A percentile compares a stretch with the other conserved stretches of the same genome.
phyloP scores from a whole-genome alignment of 1,140 invertebrate genomes.

The Dinothrombium tinctorium region DNA sequence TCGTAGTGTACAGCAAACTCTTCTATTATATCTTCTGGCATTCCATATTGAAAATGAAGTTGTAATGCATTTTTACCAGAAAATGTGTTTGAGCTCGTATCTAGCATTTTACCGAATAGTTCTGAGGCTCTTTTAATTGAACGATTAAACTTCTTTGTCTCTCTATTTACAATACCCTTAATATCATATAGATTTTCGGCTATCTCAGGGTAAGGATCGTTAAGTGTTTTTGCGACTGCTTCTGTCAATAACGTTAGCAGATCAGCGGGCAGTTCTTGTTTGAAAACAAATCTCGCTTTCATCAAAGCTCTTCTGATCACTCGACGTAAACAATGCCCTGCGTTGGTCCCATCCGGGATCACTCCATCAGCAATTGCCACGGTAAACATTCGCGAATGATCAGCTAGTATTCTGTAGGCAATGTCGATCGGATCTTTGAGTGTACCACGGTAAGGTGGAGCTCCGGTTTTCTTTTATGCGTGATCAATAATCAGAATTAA shows the following conservation, averaged over 20 bases:
- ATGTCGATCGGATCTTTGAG: slow-evolving; percentile 31
- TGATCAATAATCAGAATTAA: no score
- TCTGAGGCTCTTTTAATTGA: no score
- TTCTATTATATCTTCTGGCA: no score
- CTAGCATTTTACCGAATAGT: no score
- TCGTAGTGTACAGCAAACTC: no score
- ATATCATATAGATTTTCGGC: no score
- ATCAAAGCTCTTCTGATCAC: slow-evolving; percentile 49
- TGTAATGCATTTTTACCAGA: no score
- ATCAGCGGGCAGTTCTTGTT: slow-evolving; percentile 10
- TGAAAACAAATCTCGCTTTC: slow-evolving; percentile 39
- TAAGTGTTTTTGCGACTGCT: neutral
- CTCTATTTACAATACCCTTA: no score
- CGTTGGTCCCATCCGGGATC: slow-evolving; percentile 40
- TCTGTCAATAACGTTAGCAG: neutral
- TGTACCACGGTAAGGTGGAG: slow-evolving; percentile 1
- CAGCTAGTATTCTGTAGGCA: slow-evolving; percentile 57
- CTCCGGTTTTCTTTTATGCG: slow-evolving; percentile 6
- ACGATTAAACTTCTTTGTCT: no score
- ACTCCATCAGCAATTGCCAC: slow-evolving; percentile 57
- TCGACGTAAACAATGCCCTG: slow-evolving; percentile 34
- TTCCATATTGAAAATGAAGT: no score
- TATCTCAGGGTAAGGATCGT: neutral
- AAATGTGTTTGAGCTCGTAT: no score
- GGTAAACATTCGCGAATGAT: slow-evolving; percentile 61